phyloP scores from a whole-genome alignment of 1,140 invertebrate genomes.

The Linepithema humile region DNA sequence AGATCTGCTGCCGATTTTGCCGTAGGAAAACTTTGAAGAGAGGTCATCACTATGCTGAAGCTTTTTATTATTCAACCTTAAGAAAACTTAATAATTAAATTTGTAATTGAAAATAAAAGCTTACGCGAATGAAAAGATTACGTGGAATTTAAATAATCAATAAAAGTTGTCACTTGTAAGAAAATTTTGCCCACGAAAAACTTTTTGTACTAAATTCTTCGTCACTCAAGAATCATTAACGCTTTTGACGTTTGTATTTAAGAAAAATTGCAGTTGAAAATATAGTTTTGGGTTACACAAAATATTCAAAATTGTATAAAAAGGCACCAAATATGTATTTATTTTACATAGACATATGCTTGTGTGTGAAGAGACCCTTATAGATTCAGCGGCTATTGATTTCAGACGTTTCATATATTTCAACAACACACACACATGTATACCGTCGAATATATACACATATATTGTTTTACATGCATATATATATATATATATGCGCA shows the following conservation, averaged over 20 bases:
- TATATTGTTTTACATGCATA: background rate
- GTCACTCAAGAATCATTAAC: background rate
- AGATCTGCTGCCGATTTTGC: background rate
- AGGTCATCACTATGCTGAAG: background rate
- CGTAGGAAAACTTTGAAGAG: background rate
- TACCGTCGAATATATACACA: too few species aligned
- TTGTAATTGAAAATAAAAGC: constrained; percentile 10
- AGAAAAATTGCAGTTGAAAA: background rate
- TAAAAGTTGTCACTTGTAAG: constrained; percentile 3
- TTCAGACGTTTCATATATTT: constrained; percentile 18
- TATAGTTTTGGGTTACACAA: too few species aligned
- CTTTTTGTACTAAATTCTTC: background rate
- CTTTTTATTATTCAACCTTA: constrained; percentile 7
- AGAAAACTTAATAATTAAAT: constrained; percentile 10
- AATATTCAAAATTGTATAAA: background rate
- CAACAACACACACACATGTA: too few species aligned
- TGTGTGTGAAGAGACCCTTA: background rate
- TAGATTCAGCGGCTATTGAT: constrained; percentile 1
- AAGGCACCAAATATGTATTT: background rate
- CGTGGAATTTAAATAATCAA: constrained; percentile 19
- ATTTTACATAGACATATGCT: background rate
- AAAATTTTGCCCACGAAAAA: background rate
- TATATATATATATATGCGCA: background rate
- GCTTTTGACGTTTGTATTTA: background rate
- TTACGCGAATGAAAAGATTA: background rate